Conservation (phyloP, 2,113 vertebrate species). For the Scolopax mira region DNA sequence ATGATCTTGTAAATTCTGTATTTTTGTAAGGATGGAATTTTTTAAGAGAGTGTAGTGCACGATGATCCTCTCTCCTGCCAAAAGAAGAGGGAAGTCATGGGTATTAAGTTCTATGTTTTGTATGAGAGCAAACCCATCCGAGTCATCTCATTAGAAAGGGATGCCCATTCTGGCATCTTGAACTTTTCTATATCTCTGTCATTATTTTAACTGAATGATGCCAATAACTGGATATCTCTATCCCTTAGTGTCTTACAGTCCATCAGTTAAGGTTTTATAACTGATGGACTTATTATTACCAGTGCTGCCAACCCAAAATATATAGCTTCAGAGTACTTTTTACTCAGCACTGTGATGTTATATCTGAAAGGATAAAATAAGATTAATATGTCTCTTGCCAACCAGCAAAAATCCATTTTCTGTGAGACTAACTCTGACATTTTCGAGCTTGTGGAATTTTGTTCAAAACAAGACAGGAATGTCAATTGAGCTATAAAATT, state of each 20-base stretch:
- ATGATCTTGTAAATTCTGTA: background rate
- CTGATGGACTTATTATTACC: rapidly evolving
- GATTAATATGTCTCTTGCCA: background rate
- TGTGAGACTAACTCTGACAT: background rate
- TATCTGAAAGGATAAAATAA: background rate
- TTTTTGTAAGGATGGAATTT: background rate
- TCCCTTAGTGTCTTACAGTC: background rate
- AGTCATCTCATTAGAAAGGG: background rate
- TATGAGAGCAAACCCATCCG: background rate
- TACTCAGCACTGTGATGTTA: background rate
- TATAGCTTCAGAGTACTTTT: background rate
- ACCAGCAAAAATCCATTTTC: background rate
- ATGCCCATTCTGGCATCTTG: background rate
- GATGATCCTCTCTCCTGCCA: background rate
- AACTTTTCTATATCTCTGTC: background rate
- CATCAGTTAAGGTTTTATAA: background rate
- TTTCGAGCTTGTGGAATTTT: background rate
- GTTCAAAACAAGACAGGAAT: background rate
- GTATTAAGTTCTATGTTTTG: background rate
- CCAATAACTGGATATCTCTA: background rate
- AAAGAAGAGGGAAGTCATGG: background rate
- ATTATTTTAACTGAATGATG: background rate
- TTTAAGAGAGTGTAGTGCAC: background rate
- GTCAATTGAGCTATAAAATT: background rate
- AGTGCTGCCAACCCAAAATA: background rate